Evolutionary conservation across 2,113 vertebrate genomes (phyloP), one percentile per base, ranked within the genome.

Genomic region (Podarcis cretensis): DNA sequence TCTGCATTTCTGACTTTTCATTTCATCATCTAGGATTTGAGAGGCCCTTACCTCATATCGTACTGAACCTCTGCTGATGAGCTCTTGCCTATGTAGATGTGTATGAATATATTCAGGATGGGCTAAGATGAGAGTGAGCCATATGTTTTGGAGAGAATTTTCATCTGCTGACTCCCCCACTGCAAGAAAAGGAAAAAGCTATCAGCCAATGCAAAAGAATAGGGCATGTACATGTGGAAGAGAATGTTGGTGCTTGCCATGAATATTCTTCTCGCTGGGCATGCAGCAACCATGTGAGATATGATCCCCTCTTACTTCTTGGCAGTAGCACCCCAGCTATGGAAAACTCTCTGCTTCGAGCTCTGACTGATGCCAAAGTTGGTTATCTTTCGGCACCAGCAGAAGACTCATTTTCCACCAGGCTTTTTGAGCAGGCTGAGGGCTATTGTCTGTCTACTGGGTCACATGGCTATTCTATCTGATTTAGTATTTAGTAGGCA

Each of bases 1-100:
- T 2, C 40, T 78, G 77, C 35, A 21, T 30, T 83, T 48, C 14
- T 21, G 12, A 43, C 13, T 48, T 2, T 32, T 1, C 3, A 69
- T 30, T 25, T 16, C 8, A 13, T 18, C 10, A 20, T 20, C 18
- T 12, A 4, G 57, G 14, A 77, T 37, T 2, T 3, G 35, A 77
- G 6, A n/a, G 3, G 16, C 1, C 12, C 94, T 92, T 83, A 96
- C 95, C 92, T 1, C 1, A 48, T 91, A 95, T 1, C 93, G 57
- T 71, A 95, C 48, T 0, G 91, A 81, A 7, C 89, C 94, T n/a
- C 79, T 89, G 76, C 82, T 93, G 18, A 91, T n/a, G 20, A 92
- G 30, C 6, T 89, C 1, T 0, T 65, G 0, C 74, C 85, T 48
- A 0, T 23, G 40, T 69, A 94, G 76, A 9, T 0, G 0, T 2